Evolutionary conservation across 2,113 vertebrate species (phyloP).

Genomic region (Halcyon senegalensis): DNA sequence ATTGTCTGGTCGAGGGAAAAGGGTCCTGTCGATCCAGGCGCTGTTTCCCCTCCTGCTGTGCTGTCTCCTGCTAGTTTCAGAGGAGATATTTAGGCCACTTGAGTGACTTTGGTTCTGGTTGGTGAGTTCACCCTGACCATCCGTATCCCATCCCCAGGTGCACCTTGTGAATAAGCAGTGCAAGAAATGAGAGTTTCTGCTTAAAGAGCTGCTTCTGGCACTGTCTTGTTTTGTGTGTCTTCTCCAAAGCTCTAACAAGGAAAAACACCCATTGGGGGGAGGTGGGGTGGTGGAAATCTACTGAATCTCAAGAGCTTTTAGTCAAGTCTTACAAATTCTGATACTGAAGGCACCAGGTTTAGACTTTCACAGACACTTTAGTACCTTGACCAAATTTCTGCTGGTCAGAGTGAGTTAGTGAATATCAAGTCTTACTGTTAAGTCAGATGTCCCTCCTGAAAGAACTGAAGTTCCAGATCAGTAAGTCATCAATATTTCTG

Average conservation of each 20-base stretch:
- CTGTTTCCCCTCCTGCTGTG: background rate
- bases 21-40: background rate
- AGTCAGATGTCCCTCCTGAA: background rate
- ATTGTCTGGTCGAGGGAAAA: background rate
- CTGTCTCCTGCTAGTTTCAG: background rate
- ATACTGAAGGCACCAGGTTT: background rate
- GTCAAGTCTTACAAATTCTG: background rate
- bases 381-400: background rate
- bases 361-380: background rate
- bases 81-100: background rate
- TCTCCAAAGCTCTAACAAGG: background rate
- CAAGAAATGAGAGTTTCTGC: background rate
- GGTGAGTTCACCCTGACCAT: background rate
- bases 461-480: too few species aligned
- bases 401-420: background rate
- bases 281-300: background rate
- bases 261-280: fast-evolving
- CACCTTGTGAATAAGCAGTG: background rate
- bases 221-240: background rate
- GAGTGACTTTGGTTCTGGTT: background rate
- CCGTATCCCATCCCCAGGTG: background rate
- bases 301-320: background rate
- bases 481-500: background rate
- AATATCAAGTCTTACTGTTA: background rate
- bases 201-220: background rate